Evolutionary conservation across 2,797 vertebrate genomes (phyloP).

Genomic region (Oryzias sinensis): DNA sequence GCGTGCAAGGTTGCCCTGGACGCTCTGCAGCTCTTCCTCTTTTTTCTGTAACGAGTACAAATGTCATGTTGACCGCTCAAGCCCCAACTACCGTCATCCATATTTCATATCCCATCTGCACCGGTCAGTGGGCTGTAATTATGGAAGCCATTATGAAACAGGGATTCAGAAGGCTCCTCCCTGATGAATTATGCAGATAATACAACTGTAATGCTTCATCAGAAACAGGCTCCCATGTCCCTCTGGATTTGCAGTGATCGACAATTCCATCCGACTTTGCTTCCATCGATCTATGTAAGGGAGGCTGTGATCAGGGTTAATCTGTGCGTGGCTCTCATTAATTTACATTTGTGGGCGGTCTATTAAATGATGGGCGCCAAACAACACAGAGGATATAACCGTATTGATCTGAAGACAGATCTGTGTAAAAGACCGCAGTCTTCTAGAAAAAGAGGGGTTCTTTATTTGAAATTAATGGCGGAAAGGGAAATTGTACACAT

Average conservation of each 20-base stretch:
- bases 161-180: slow-evolving; percentile 42
- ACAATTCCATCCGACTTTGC: slow-evolving; percentile 40
- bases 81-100: slow-evolving; percentile 25
- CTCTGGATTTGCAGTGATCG: slow-evolving; percentile 31
- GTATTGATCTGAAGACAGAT: neutral
- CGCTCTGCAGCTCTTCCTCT: slow-evolving; percentile 13
- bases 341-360: slow-evolving; percentile 34
- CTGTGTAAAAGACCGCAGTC: neutral
- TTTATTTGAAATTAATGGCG: neutral
- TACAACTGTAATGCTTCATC: slow-evolving; percentile 40
- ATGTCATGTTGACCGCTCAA: slow-evolving; percentile 32
- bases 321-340: slow-evolving; percentile 22
- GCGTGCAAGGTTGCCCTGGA: slow-evolving; percentile 6
- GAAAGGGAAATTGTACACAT: too few species aligned
- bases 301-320: slow-evolving; percentile 10
- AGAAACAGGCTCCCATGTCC: slow-evolving; percentile 6
- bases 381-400: slow-evolving; percentile 4
- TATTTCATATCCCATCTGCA: slow-evolving; percentile 38
- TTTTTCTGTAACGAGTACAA: slow-evolving; percentile 55
- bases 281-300: slow-evolving; percentile 21
- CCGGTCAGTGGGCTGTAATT: slow-evolving; percentile 41
- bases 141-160: slow-evolving; percentile 52
- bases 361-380: slow-evolving; percentile 5
- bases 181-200: slow-evolving; percentile 46
- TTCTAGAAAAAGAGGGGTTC: neutral